Evolutionary conservation across 1,140 invertebrate genomes (phyloP), one percentile per base, ranked within the genome.

Genomic region (Pectinophora gossypiella): DNA sequence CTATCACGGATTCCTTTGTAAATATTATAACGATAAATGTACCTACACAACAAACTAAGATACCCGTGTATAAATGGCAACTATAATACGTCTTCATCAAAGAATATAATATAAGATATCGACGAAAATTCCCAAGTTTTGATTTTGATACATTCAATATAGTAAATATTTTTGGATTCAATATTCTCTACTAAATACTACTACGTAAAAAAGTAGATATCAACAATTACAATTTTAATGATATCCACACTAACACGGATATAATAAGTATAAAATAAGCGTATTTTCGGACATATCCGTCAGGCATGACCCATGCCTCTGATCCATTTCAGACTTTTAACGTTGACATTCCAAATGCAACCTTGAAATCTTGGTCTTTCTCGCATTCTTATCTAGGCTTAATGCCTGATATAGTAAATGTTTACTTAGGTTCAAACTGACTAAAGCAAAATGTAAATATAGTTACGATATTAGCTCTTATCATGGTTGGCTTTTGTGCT

Each of bases 211-310:
- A 72, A 68, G 66, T 79, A 71, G 73, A 75, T 75, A 74, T 66
- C 68, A 78, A 76, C 69, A 77, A 66, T 66, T 61, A 71, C 58
- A 67, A 55, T 63, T 74, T 72, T 51, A 67, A 61, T 74, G 61
- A 72, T 72, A 77, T 62, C 72, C 69, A 77, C 64, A 72, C 77
- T 72, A 82, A 78, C 68, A 80, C 64, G 69, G 77, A 72, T 76
- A 81, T 74, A 77, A 74, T 73, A 73, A 72, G 75, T 80, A 81
- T 82, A 85, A 84, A 82, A 86, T 86, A 86, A 86, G 83, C 83
- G 83, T 86, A 86, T 84, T 72, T 72, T 70, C 80, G 80, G 83
- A 86, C 70, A 61, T 66, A 75, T 77, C 72, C 67, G 68, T 71
- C 55, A 60, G 66, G 76, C 72, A 62, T 55, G 52, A 46, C n/a